Conservation (phyloP, 64 coral and sea anemone genomes). For the Cladopsammia gracilis region DNA sequence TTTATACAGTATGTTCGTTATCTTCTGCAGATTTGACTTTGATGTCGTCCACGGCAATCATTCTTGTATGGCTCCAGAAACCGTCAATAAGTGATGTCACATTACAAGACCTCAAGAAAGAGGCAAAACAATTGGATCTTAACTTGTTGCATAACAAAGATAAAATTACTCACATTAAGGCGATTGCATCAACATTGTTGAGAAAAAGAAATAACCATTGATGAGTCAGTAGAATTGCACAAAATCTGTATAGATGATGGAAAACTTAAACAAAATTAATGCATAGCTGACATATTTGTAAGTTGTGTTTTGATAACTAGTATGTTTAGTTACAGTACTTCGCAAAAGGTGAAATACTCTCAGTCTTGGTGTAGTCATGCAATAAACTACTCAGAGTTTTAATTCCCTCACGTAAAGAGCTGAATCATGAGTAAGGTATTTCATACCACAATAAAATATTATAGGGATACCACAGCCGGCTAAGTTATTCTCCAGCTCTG, state of each 20-base stretch:
- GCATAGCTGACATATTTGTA: no score
- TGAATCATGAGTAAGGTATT: no score
- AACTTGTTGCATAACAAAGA: conserved; percentile 1
- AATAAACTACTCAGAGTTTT: no score
- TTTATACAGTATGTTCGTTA: no score
- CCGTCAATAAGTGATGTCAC: neutral
- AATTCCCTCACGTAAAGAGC: no score
- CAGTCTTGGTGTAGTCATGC: no score
- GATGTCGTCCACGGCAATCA: neutral
- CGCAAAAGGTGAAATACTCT: no score
- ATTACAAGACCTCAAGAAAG: neutral
- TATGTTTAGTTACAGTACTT: no score
- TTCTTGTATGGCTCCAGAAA: neutral
- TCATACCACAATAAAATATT: no score
- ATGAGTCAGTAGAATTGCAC: neutral
- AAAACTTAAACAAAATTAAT: neutral
- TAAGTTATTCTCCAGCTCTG: no score
- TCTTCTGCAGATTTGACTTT: neutral
- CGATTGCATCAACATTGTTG: neutral
- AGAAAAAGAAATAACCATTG: neutral
- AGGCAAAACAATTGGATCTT: neutral
- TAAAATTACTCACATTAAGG: neutral
- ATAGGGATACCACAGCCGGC: no score
- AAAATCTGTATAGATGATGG: neutral
- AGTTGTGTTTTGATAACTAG: no score